A percentile compares a stretch with the other conserved stretches of the same genome.
phyloP scores from a whole-genome alignment of 2,113 vertebrate species.

The Chaetorhynchus papuensis region DNA sequence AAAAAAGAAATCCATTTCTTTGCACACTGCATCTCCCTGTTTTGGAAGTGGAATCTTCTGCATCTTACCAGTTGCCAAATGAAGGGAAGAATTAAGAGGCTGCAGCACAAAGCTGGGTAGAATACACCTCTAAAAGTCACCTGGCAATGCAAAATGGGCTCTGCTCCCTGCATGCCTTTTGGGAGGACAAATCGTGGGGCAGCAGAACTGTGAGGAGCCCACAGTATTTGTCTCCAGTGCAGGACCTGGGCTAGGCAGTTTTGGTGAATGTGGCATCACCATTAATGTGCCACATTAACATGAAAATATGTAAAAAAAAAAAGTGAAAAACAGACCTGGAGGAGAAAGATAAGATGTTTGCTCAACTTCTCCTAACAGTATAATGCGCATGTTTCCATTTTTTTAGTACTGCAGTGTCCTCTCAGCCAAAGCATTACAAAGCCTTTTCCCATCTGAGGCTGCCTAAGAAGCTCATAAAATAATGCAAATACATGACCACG shows the following conservation, averaged over 20 bases:
- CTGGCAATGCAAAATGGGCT: rapidly evolving
- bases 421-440: not conserved
- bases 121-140: not conserved
- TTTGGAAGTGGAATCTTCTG: constrained; percentile 2
- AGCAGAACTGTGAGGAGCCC: not conserved
- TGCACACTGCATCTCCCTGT: not conserved
- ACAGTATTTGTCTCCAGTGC: not conserved
- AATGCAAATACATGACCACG: rapidly evolving
- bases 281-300: not conserved
- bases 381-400: rapidly evolving
- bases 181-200: rapidly evolving
- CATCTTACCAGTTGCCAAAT: not conserved
- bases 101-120: not conserved
- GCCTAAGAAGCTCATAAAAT: not conserved
- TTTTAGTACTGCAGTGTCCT: not conserved
- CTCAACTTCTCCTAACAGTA: not conserved
- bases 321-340: not conserved
- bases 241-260: not conserved
- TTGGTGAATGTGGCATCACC: not conserved
- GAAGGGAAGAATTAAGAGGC: not conserved
- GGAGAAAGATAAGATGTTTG: not conserved
- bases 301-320: not conserved
- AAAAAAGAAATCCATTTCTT: not conserved
- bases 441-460: not conserved
- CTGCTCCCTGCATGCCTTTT: rapidly evolving